phyloP scores from a whole-genome alignment of 2,888 invertebrate species.

The Eucera pruinosa region DNA sequence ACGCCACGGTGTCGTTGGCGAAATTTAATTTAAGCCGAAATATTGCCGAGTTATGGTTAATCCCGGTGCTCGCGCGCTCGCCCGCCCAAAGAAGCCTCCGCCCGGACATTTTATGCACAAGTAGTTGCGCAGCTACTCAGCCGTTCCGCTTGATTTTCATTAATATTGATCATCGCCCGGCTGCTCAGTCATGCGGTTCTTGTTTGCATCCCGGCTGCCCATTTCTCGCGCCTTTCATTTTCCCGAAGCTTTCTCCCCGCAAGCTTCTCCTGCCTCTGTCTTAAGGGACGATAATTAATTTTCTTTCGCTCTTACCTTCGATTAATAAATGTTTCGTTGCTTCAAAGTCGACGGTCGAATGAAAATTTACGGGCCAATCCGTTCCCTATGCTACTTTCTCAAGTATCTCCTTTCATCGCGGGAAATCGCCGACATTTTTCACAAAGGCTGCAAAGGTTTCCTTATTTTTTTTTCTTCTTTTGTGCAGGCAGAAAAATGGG shows the following conservation, averaged over 20 bases:
- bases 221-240: slow-evolving; percentile 43
- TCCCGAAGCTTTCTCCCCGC: slow-evolving; percentile 2
- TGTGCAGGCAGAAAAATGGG: too few species aligned
- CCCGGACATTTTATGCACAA: slow-evolving; percentile 12
- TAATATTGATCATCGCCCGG: slow-evolving; percentile 69
- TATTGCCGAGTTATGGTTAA: slow-evolving; percentile 31
- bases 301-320: too few species aligned
- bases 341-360: slow-evolving; percentile 25
- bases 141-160: slow-evolving; percentile 64
- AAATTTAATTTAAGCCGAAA: slow-evolving; percentile 45
- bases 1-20: slow-evolving; percentile 23
- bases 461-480: too few species aligned
- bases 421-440: neutral
- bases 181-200: slow-evolving; percentile 65
- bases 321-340: slow-evolving; percentile 56
- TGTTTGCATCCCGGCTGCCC: slow-evolving; percentile 51
- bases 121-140: neutral
- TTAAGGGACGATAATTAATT: too few species aligned
- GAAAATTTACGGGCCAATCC: slow-evolving; percentile 26
- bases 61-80: too few species aligned
- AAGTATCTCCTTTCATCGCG: neutral
- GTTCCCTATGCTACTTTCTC: neutral
- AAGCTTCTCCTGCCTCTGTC: slow-evolving; percentile 51
- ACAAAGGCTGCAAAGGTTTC: too few species aligned
- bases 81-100: slow-evolving; percentile 30